Evolutionary conservation across 2,797 vertebrate genomes (phyloP).

Genomic region (Parotocinclus haroldoi): DNA sequence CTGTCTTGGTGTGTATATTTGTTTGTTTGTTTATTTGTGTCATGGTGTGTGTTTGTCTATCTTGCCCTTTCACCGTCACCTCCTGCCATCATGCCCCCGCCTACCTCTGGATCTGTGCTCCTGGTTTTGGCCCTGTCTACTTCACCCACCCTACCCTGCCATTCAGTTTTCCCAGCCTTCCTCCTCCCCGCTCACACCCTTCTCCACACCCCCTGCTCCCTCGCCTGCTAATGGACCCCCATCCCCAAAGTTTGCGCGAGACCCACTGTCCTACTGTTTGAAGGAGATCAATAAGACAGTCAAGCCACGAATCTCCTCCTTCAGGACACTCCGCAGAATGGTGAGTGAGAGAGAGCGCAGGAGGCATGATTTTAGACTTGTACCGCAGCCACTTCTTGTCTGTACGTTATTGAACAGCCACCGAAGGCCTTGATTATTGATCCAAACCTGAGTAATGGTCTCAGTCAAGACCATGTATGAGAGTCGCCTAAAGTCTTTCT

Average conservation of each 20-base stretch:
- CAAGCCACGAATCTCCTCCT: slow-evolving; percentile 91
- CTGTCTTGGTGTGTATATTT: not conserved
- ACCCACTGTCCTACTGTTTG: slow-evolving; percentile 90
- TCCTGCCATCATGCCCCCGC: slow-evolving; percentile 47
- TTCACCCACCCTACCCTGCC: slow-evolving; percentile 58
- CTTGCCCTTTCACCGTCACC: slow-evolving; percentile 28
- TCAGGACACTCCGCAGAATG: slow-evolving; percentile 86
- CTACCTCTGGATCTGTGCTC: slow-evolving; percentile 59
- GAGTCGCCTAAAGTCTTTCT: slow-evolving; percentile 1
- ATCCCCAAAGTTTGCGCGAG: slow-evolving; percentile 89
- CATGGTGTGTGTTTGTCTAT: slow-evolving; percentile 26
- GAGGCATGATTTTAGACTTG: not conserved
- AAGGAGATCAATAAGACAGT: slow-evolving; percentile 96
- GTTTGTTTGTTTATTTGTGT: slow-evolving; percentile 28
- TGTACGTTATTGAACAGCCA: no score
- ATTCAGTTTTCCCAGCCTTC: slow-evolving; percentile 56
- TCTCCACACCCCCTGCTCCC: slow-evolving; percentile 70
- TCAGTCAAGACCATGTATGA: slow-evolving; percentile 14
- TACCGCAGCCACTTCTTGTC: no score
- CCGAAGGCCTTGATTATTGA: not conserved
- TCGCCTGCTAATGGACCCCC: slow-evolving; percentile 84
- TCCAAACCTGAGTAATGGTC: slow-evolving; percentile 20
- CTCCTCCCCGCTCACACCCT: slow-evolving; percentile 72
- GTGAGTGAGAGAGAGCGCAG: slow-evolving; percentile 74
- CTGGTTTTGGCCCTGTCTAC: slow-evolving; percentile 59